phyloP scores from a whole-genome alignment of 2,113 vertebrate species.

The Vulpes ferrilata region DNA sequence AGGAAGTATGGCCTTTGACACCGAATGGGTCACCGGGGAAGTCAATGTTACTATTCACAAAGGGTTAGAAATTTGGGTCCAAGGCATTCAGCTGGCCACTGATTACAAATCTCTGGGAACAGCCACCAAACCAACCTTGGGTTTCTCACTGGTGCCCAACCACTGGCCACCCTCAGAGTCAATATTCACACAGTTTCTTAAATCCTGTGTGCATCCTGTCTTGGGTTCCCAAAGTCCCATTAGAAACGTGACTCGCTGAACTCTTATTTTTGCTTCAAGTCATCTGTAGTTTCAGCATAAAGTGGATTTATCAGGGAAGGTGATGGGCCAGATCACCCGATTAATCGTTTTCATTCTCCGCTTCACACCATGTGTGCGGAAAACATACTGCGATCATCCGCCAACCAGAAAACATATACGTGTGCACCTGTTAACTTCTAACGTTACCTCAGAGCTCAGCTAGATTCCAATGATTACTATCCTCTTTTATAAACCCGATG shows the following conservation, averaged over 20 bases:
- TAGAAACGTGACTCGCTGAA: background rate
- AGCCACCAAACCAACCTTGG: background rate
- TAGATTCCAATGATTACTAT: background rate
- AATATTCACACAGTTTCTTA: background rate
- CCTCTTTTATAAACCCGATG: background rate
- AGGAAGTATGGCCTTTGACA: background rate
- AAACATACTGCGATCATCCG: background rate
- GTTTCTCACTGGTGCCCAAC: background rate
- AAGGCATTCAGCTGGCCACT: background rate
- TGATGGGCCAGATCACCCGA: background rate
- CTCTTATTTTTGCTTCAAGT: background rate
- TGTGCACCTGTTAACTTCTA: background rate
- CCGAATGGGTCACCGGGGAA: fast-evolving
- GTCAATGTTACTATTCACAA: background rate
- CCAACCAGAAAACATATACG: background rate
- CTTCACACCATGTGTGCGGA: background rate
- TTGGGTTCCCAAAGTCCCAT: background rate
- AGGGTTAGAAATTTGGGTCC: background rate
- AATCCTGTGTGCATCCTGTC: background rate
- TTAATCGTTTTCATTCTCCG: background rate
- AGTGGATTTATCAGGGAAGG: background rate
- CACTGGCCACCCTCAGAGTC: background rate
- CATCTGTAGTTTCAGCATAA: background rate
- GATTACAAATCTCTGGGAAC: background rate
- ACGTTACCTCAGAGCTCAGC: background rate